Conservation (phyloP, 1,140 invertebrate genomes). For the Drosophila nikananu region DNA sequence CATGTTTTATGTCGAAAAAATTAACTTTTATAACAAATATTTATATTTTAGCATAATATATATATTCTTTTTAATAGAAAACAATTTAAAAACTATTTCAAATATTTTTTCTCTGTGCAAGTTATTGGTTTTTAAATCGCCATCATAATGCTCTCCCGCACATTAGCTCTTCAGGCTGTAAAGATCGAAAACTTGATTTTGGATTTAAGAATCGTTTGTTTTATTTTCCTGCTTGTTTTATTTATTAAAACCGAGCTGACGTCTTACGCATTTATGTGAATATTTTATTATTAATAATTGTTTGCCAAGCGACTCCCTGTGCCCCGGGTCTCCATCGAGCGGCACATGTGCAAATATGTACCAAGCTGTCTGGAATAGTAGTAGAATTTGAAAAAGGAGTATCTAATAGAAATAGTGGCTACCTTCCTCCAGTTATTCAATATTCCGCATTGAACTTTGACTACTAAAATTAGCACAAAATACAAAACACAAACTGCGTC, state of each 20-base stretch:
- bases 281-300: conserved; percentile 26
- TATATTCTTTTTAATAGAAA: neutral
- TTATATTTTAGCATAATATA: neutral
- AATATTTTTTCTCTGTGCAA: neutral
- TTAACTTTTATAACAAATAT: neutral
- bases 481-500: conserved; percentile 60
- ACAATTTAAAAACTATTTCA: neutral
- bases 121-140: conserved; percentile 18
- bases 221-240: conserved; percentile 48
- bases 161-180: conserved; percentile 17
- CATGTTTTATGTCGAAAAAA: too few relatives aligned
- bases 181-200: conserved; percentile 75
- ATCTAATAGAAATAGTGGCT: conserved; percentile 7
- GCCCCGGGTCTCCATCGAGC: neutral
- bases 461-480: conserved; percentile 71
- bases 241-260: conserved; percentile 44
- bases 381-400: conserved; percentile 44
- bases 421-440: conserved; percentile 45
- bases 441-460: conserved; percentile 66
- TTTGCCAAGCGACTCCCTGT: neutral
- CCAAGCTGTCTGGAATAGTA: conserved; percentile 27
- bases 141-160: neutral
- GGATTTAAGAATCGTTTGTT: conserved; percentile 36
- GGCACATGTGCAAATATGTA: conserved; percentile 47
- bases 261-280: conserved; percentile 40